Base-by-base conservation (phyloP, 2,797 vertebrate genomes). In the Adelosebastes latens region DNA sequence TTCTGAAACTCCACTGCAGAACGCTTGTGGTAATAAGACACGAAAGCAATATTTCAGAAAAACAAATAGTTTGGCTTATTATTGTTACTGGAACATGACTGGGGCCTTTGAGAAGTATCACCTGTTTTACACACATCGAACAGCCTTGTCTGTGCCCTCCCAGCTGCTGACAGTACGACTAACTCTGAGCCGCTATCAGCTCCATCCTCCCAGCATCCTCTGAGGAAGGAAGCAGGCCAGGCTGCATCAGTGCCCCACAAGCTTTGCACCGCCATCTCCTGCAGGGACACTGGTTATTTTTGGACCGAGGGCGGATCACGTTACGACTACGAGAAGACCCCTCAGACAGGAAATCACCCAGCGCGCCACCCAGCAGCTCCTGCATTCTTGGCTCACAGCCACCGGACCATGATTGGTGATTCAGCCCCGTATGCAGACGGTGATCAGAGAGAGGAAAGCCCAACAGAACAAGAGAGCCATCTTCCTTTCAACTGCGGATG, bases 321-420 rank as follows among this genome's bases (percentile, higher is more conserved):
- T 95, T 94, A 91, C 93, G 42, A 86, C 89, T 84, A 88, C 68
- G 79, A 92, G 87, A 92, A 92, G 93, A 94, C 87, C 93, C 91
- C 82, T 95, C 86, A 85, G 88, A 95, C 93, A 94, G 95, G 95
- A 96, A 95, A 93, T 93, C 86, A 84, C 91, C 76, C 92, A 89
- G 88, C 82, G 78, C 62, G 90, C 91, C 92, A 91, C 83, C 85
- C 75, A 86, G 88, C 88, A 88, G 84, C 83, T 89, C 75, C 65
- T 62, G 83, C 83, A 87, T 92, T 92, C 87, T 89, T 91, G 92
- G 89, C 87, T 72, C 72, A 68, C 56, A 34, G 89, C 84, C 42
- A 46, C 16, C 88, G 49, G 42, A 74, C 56, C 42, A 71, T 63
- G 79, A 61, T 63, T 67, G 72, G 78, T 83, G 86, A 87, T 88